These are phyloP conservation scores for Drosophila oshimai DNA, from an alignment of 1,140 invertebrate genomes.

Conservation along the genomic window DNA sequence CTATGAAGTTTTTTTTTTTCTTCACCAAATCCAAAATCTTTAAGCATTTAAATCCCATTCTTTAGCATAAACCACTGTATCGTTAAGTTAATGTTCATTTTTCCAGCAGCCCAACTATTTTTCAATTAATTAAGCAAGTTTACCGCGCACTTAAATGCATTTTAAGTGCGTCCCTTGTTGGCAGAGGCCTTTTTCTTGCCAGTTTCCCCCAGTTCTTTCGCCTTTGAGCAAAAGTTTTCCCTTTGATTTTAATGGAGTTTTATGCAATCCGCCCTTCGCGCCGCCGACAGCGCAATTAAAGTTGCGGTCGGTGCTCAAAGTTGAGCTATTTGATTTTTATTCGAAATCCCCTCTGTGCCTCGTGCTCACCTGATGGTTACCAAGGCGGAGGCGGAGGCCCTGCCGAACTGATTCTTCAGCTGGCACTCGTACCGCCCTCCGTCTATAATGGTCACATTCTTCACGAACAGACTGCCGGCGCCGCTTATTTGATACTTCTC, in stretches of 20 bases:
- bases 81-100: background rate
- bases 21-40: too few species aligned
- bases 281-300: conserved; percentile 43
- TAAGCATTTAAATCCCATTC: too few species aligned
- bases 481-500: conserved; percentile 84
- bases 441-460: conserved; percentile 88
- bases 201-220: conserved; percentile 23
- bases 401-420: conserved; percentile 91
- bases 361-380: conserved; percentile 85
- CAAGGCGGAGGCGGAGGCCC: conserved; percentile 87
- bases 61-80: background rate
- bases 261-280: conserved; percentile 10
- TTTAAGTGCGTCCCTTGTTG: conserved; percentile 55
- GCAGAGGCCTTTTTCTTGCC: conserved; percentile 34
- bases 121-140: conserved; percentile 79
- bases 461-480: conserved; percentile 90
- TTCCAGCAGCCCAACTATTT: conserved; percentile 35
- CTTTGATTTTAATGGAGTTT: conserved; percentile 61
- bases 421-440: conserved; percentile 95
- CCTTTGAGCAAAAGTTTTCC: conserved; percentile 57
- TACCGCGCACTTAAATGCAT: conserved; percentile 59
- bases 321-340: conserved; percentile 46
- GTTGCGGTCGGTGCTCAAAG: conserved; percentile 36
- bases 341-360: background rate
- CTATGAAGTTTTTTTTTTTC: too few species aligned